Conservation (phyloP, 2,888 invertebrate species). For the Macrosoma leucophasiata region DNA sequence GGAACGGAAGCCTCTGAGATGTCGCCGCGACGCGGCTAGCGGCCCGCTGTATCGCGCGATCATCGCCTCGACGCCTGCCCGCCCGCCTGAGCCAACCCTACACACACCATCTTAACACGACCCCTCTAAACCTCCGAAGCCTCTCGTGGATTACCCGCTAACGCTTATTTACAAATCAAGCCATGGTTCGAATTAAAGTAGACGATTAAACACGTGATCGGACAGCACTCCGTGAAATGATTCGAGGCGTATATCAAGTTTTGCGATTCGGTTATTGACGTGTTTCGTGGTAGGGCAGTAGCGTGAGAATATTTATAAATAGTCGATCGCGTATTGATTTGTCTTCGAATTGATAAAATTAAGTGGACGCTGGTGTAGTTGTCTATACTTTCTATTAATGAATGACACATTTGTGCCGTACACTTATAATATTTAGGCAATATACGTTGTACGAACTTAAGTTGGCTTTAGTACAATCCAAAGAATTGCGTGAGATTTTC, state of each 20-base stretch:
- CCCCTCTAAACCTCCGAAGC: conserved; percentile 19
- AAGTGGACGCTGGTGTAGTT: too few relatives aligned
- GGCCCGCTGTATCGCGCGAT: conserved; percentile 36
- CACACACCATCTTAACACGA: conserved; percentile 29
- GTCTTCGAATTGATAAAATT: too few relatives aligned
- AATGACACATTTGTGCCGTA: too few relatives aligned
- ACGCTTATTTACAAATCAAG: conserved; percentile 28
- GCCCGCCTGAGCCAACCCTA: conserved; percentile 38
- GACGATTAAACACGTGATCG: conserved; percentile 37
- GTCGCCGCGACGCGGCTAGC: conserved; percentile 41
- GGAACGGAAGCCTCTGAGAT: conserved; percentile 66
- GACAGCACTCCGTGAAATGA: conserved; percentile 48
- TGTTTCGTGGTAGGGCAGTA: conserved; percentile 32
- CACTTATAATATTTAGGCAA: too few relatives aligned
- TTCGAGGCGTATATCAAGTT: conserved; percentile 48
- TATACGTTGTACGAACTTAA: too few relatives aligned
- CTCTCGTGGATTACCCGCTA: too few relatives aligned
- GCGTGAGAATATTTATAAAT: conserved; percentile 36
- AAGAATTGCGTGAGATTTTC: too few relatives aligned
- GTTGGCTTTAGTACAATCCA: too few relatives aligned
- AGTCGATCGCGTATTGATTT: conserved; percentile 8
- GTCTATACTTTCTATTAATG: too few relatives aligned
- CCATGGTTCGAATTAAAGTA: conserved; percentile 37
- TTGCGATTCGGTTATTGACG: conserved; percentile 42
- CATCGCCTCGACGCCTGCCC: conserved; percentile 32